Percentiles rank a stretch among this genome's conserved stretches.
These are phyloP conservation scores for Rhincodon typus DNA, from an alignment of 2,797 vertebrate genomes.

Conservation along the genomic window DNA sequence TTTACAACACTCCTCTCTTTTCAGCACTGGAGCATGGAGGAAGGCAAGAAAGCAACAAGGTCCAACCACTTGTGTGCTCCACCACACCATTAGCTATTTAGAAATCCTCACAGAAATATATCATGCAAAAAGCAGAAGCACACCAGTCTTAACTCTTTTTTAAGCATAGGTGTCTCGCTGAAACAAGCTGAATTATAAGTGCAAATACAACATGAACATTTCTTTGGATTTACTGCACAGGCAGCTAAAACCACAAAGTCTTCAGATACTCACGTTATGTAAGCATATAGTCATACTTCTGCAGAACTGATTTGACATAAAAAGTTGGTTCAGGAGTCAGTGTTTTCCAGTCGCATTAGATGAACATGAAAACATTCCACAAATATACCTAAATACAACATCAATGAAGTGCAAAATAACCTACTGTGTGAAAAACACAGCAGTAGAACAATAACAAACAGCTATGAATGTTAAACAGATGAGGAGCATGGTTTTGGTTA, in stretches of 20 bases:
- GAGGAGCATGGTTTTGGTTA: too few relatives aligned
- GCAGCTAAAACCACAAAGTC: not conserved
- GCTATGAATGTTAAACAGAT: too few relatives aligned
- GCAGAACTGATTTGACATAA: not conserved
- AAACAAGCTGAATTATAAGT: not conserved
- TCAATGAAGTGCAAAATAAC: not conserved
- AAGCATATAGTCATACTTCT: not conserved
- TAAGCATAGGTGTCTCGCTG: not conserved
- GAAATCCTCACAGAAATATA: not conserved
- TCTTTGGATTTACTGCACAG: not conserved
- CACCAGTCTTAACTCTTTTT: not conserved
- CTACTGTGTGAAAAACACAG: not conserved
- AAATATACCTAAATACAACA: not conserved
- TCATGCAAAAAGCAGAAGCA: not conserved
- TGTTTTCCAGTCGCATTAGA: not conserved
- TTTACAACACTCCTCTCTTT: not conserved
- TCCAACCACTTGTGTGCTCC: not conserved
- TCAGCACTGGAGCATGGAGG: not conserved
- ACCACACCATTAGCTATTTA: not conserved
- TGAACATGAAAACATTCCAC: not conserved
- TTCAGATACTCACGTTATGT: not conserved
- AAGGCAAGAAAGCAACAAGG: not conserved
- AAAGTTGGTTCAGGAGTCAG: not conserved
- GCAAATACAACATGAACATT: not conserved
- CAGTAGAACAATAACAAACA: not conserved